These are phyloP conservation scores for Enteromius afrohamiltoni DNA, from an alignment of 2,797 vertebrate genomes.

Conservation along the genomic window DNA sequence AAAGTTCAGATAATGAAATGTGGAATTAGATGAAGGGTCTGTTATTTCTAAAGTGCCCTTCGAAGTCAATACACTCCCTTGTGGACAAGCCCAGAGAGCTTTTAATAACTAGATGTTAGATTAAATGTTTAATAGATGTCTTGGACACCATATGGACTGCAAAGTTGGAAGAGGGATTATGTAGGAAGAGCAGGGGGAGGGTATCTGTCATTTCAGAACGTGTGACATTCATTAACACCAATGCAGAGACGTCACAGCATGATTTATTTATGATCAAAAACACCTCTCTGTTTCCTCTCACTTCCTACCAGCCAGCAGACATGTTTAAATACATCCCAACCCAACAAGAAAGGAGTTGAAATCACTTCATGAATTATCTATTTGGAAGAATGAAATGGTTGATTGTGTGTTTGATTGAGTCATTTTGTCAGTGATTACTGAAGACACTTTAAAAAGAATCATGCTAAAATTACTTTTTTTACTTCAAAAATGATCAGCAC, in stretches of 20 bases:
- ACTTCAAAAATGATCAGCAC: not conserved
- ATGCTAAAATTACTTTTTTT: not conserved
- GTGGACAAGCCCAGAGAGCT: slow-evolving; percentile 28
- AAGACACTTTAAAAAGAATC: slow-evolving; percentile 7
- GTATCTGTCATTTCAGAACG: slow-evolving; percentile 60
- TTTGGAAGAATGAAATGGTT: slow-evolving; percentile 13
- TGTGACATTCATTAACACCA: slow-evolving; percentile 73
- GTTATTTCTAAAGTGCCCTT: not conserved
- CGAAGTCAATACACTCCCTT: not conserved
- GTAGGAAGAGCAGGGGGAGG: slow-evolving; percentile 63
- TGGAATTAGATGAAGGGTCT: not conserved
- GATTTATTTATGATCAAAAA: slow-evolving; percentile 39
- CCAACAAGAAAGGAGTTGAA: slow-evolving; percentile 19
- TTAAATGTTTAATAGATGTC: slow-evolving; percentile 52
- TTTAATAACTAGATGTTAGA: slow-evolving; percentile 63
- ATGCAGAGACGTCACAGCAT: slow-evolving; percentile 25
- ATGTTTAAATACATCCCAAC: not conserved
- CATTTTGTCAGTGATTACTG: not conserved
- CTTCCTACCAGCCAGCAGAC: slow-evolving; percentile 5
- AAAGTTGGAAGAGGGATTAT: slow-evolving; percentile 59
- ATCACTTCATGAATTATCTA: slow-evolving; percentile 20
- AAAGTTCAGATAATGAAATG: not conserved
- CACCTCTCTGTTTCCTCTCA: slow-evolving; percentile 26
- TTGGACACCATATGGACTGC: slow-evolving; percentile 57
- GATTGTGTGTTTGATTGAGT: slow-evolving; percentile 18